Evolutionary conservation across 2,888 invertebrate species (phyloP).

Genomic region (Frankliniella intonsa): DNA sequence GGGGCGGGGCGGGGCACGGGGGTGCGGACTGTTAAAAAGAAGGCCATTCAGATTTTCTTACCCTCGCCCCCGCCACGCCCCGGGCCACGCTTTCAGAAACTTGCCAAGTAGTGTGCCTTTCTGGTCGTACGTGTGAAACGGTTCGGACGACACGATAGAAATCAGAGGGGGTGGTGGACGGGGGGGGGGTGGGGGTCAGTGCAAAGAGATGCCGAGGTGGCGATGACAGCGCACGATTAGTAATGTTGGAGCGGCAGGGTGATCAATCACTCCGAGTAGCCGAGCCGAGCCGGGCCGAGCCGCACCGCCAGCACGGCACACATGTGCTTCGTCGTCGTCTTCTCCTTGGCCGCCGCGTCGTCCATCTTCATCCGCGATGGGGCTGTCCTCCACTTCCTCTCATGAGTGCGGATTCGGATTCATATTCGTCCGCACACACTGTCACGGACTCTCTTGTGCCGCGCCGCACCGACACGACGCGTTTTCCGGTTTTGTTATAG

Average conservation of each 20-base stretch:
- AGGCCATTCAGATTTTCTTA: background rate
- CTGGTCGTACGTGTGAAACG: background rate
- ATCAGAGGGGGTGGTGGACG: background rate
- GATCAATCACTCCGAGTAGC: background rate
- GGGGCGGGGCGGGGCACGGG: background rate
- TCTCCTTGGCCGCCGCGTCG: background rate
- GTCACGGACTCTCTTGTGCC: too few relatives aligned
- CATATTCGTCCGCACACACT: too few relatives aligned
- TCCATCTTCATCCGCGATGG: slow-evolving; percentile 7
- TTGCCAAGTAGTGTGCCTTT: too few relatives aligned
- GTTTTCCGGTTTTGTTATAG: too few relatives aligned
- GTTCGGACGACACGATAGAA: background rate
- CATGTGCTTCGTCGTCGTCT: too few relatives aligned
- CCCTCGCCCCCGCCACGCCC: background rate
- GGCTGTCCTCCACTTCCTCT: background rate
- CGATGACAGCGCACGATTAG: slow-evolving; percentile 10
- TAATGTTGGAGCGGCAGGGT: background rate
- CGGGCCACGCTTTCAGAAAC: too few relatives aligned
- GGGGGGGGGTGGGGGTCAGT: background rate
- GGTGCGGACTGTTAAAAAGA: background rate
- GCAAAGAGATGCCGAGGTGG: slow-evolving; percentile 10
- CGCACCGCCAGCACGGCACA: background rate
- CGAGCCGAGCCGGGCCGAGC: background rate
- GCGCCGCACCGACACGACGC: too few relatives aligned
- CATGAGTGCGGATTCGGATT: background rate